phyloP scores from a whole-genome alignment of 1,140 invertebrate species.

The Gryon sp. region DNA sequence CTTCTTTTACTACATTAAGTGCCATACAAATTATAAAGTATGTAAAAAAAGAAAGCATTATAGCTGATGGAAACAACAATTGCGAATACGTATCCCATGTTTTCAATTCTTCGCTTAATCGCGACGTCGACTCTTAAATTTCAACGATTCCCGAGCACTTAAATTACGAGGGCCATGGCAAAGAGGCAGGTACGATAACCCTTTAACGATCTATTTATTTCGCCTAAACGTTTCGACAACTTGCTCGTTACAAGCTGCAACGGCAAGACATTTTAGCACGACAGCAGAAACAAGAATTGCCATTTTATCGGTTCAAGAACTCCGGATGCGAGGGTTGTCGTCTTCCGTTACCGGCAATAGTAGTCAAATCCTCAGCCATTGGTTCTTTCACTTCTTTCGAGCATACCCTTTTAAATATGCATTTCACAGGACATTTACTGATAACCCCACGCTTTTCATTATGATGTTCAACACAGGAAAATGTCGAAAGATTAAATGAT shows the following conservation, averaged over 20 bases:
- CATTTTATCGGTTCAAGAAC: slow-evolving; percentile 62
- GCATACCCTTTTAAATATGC: slow-evolving; percentile 34
- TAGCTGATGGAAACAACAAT: slow-evolving; percentile 32
- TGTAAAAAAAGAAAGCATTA: slow-evolving; percentile 1
- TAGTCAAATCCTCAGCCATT: slow-evolving; percentile 63
- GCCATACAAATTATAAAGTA: slow-evolving; percentile 3
- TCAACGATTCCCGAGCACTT: slow-evolving; percentile 60
- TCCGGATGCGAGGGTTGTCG: slow-evolving; percentile 54
- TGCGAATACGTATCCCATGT: slow-evolving; percentile 15
- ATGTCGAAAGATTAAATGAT: slow-evolving; percentile 1
- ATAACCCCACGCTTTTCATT: slow-evolving; percentile 62
- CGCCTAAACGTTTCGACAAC: slow-evolving; percentile 60
- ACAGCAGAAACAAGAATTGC: slow-evolving; percentile 49
- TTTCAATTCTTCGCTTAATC: slow-evolving; percentile 19
- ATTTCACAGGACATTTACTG: slow-evolving; percentile 17
- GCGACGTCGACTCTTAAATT: slow-evolving; percentile 50
- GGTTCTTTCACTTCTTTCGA: slow-evolving; percentile 38
- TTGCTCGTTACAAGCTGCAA: slow-evolving; percentile 37
- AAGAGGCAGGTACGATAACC: slow-evolving; percentile 70
- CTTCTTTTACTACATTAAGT: no score
- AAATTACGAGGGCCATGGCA: slow-evolving; percentile 66
- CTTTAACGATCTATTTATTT: slow-evolving; percentile 67
- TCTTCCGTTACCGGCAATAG: slow-evolving; percentile 59
- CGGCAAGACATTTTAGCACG: slow-evolving; percentile 43
- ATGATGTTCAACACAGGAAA: slow-evolving; percentile 10